phyloP scores from a whole-genome alignment of 2,888 invertebrate species.

The Cheilosia urbana region DNA sequence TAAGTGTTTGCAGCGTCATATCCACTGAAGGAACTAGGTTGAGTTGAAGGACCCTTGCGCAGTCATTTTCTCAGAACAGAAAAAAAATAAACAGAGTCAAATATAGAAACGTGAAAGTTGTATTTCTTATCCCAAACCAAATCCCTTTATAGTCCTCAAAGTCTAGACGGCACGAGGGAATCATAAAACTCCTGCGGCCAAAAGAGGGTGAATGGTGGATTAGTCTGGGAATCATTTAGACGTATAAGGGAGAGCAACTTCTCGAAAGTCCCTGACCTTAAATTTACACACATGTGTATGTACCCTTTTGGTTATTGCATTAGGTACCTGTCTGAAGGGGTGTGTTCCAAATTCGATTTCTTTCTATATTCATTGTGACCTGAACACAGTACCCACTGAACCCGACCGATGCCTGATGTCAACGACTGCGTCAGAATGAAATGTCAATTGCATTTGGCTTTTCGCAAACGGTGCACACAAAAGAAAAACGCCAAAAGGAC shows the following conservation, averaged over 20 bases:
- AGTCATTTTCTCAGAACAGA: not conserved
- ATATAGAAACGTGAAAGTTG: conserved; percentile 25
- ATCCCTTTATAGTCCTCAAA: conserved; percentile 8
- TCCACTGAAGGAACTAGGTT: conserved; percentile 52
- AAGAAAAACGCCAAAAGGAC: conserved; percentile 25
- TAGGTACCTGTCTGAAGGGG: conserved; percentile 23
- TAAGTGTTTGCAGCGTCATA: conserved; percentile 36
- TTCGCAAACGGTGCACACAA: conserved; percentile 4
- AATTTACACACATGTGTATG: conserved; percentile 19
- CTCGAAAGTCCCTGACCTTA: conserved; percentile 68
- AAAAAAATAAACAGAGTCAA: not conserved
- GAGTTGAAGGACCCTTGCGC: conserved; percentile 67
- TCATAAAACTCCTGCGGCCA: conserved; percentile 25
- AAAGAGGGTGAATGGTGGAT: not conserved
- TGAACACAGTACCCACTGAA: not conserved
- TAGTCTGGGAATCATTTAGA: conserved; percentile 19
- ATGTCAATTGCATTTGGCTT: conserved; percentile 58
- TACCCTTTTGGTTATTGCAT: not conserved
- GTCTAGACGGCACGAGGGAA: conserved; percentile 54
- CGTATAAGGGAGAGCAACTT: not conserved
- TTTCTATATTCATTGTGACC: not conserved
- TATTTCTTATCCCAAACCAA: conserved; percentile 19
- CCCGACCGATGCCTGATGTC: conserved; percentile 31
- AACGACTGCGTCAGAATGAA: conserved; percentile 59
- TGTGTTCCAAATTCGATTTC: conserved; percentile 20